Conservation (phyloP, 2,888 invertebrate genomes). For the Caenorhabditis sp. region DNA sequence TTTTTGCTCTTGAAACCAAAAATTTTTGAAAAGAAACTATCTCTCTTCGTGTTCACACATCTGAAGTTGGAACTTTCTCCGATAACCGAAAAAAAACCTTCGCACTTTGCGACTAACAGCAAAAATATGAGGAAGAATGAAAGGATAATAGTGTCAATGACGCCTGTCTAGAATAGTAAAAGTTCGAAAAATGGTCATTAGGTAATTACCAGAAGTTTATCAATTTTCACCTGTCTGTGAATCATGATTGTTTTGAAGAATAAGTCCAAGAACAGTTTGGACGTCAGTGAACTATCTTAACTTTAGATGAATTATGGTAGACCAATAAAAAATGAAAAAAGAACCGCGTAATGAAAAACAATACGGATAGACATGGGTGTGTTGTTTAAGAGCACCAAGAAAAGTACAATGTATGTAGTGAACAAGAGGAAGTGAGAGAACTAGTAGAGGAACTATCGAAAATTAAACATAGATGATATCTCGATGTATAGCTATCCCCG, state of each 20-base stretch:
- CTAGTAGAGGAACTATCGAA: too few relatives aligned
- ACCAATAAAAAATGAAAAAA: too few relatives aligned
- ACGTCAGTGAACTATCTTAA: not conserved
- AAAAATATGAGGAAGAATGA: not conserved
- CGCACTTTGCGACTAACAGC: conserved; percentile 16
- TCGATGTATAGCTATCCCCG: too few relatives aligned
- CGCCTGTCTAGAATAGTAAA: conserved; percentile 1
- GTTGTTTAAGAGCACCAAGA: too few relatives aligned
- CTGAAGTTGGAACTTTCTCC: too few relatives aligned
- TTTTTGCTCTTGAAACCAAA: too few relatives aligned
- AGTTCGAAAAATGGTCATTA: conserved; percentile 1
- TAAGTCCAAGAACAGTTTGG: not conserved
- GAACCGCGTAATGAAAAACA: too few relatives aligned
- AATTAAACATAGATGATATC: too few relatives aligned
- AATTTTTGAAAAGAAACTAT: not conserved
- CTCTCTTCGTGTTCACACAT: conserved; percentile 1
- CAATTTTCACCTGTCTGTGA: conserved; percentile 7
- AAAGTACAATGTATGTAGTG: too few relatives aligned
- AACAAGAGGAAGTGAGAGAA: too few relatives aligned
- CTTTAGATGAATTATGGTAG: not conserved
- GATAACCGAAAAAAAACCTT: conserved; percentile 20
- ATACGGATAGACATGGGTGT: too few relatives aligned
- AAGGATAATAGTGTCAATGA: not conserved
- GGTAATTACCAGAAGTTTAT: not conserved
- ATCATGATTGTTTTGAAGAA: not conserved